Evolutionary conservation across 2,113 vertebrate genomes (phyloP).

Genomic region (Anser cygnoides): DNA sequence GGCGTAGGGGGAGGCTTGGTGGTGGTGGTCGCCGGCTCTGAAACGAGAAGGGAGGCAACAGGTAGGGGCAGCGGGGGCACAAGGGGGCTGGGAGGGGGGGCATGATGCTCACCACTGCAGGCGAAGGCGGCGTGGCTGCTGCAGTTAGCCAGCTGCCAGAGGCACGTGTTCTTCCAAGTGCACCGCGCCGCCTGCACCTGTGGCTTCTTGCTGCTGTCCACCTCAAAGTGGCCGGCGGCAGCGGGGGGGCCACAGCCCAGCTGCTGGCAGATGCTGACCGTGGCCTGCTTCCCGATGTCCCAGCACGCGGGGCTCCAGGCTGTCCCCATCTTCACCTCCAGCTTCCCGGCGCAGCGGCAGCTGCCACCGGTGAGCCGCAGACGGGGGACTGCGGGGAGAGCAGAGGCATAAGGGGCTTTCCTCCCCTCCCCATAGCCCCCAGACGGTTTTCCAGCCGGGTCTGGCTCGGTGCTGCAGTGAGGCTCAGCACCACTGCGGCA

Average conservation of each 20-base stretch:
- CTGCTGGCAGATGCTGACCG: background rate
- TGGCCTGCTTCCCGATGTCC: fast-evolving
- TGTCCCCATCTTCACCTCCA: background rate
- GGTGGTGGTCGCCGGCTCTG: conserved; percentile 30
- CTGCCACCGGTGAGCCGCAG: background rate
- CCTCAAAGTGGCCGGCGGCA: too few relatives aligned
- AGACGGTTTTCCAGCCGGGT: background rate
- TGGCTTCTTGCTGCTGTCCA: too few relatives aligned
- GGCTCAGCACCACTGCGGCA: background rate
- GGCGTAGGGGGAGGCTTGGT: background rate
- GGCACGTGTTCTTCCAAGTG: fast-evolving
- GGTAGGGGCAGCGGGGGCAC: fast-evolving
- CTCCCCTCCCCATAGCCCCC: fast-evolving
- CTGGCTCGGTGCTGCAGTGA: fast-evolving
- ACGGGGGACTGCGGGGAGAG: background rate
- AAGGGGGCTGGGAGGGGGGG: fast-evolving
- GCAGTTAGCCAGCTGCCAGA: background rate
- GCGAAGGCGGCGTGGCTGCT: fast-evolving
- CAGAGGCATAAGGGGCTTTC: background rate
- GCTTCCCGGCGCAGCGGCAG: conserved; percentile 49
- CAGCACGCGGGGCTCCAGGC: background rate
- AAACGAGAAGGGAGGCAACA: background rate
- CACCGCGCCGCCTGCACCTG: fast-evolving
- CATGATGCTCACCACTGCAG: conserved; percentile 24
- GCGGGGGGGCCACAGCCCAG: background rate